These are phyloP conservation scores for Contarinia nasturtii DNA, from an alignment of 1,140 invertebrate genomes.

Conservation along the genomic window DNA sequence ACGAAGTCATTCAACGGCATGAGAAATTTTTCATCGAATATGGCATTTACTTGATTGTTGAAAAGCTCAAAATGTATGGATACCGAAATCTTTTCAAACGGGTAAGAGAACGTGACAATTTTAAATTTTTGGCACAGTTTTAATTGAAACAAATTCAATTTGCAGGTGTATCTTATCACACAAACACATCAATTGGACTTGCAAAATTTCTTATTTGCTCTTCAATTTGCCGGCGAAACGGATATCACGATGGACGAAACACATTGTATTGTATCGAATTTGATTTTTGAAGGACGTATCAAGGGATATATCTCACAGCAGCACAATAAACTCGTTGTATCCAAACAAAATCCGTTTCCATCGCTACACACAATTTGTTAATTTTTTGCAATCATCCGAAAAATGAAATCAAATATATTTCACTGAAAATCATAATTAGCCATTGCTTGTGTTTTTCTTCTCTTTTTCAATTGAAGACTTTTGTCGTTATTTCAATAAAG, in stretches of 20 bases:
- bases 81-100: slow-evolving; percentile 92
- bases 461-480: too few relatives aligned
- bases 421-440: too few relatives aligned
- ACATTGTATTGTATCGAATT: slow-evolving; percentile 88
- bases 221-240: slow-evolving; percentile 60
- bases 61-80: slow-evolving; percentile 87
- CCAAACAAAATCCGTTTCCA: slow-evolving; percentile 93
- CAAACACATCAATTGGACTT: slow-evolving; percentile 86
- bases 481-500: too few relatives aligned
- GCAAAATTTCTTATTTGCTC: slow-evolving; percentile 54
- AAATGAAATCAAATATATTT: too few relatives aligned
- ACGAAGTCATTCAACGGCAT: slow-evolving; percentile 65
- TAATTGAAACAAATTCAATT: background rate
- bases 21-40: slow-evolving; percentile 86
- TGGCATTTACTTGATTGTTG: slow-evolving; percentile 91
- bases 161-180: slow-evolving; percentile 66
- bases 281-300: slow-evolving; percentile 87
- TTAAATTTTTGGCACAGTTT: too few relatives aligned
- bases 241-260: slow-evolving; percentile 86
- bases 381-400: too few relatives aligned
- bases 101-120: background rate
- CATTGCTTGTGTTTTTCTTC: too few relatives aligned
- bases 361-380: slow-evolving; percentile 31
- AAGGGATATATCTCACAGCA: slow-evolving; percentile 96
- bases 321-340: slow-evolving; percentile 92